Evolutionary conservation across 2,113 vertebrate species (phyloP), one percentile per base, ranked within the genome.

Genomic region (Urocolius indicus): DNA sequence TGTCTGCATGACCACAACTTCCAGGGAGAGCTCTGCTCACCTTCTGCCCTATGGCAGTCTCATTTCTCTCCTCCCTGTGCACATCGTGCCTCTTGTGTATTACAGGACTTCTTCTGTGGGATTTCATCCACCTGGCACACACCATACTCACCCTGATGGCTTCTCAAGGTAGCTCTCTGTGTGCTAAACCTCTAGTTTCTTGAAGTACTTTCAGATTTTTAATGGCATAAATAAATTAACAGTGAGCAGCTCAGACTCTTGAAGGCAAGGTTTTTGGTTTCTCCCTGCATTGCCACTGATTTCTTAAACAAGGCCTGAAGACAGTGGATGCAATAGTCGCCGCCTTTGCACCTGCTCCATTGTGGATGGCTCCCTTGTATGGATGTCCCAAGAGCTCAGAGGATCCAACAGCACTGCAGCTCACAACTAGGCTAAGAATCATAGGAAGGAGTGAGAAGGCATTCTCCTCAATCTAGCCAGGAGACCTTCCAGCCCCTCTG

Each of bases 391-490:
- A 16, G 30, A 49, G 81, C 59, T 63, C 69, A 41, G 57, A 57
- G 29, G 68, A 41, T 3, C 19, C n/a, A 59, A 21, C 26, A 84
- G 43, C 43, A 76, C 22, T 67, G 68, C 74, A 57, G 15, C n/a
- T 91, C 59, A 45, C 0, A 0, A 13, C 38, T 32, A 23, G 32
- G 10, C 45, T 26, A 34, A 77, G 48, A 58, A 16, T 32, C 20
- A 21, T 0, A 0, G 30, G 26, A 49, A 72, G 16, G 26, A 32
- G 5, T 16, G 29, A 68, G 19, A 68, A 16, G 46, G 34, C 20
- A 21, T 41, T 41, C 30, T 34, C 45, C 16, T 14, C 6, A 34
- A 72, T 30, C 79, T 32, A 54, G 5, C 4, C 68, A 52, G 49
- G 30, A 79, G 29, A 49, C 8, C 10, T 48, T 43, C 6, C n/a